Evolutionary conservation across 2,113 vertebrate species (phyloP).

Genomic region (Phaethornis superciliosus): DNA sequence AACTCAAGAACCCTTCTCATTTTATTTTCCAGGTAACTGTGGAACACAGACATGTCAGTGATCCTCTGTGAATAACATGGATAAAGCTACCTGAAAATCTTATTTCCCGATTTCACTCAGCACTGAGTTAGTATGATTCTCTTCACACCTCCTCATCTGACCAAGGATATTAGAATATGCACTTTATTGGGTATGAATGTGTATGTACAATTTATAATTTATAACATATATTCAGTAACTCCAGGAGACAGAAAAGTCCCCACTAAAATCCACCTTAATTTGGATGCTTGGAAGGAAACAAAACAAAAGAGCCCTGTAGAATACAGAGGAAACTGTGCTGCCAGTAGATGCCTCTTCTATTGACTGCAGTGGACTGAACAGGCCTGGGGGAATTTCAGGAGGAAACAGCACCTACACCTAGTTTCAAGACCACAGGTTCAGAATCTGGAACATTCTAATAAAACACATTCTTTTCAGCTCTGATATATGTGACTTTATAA

Average conservation of each 20-base stretch:
- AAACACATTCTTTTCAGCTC: background rate
- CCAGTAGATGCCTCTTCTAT: background rate
- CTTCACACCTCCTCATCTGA: background rate
- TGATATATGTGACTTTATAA: background rate
- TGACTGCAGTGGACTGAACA: background rate
- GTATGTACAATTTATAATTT: background rate
- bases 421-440: background rate
- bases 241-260: background rate
- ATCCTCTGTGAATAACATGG: background rate
- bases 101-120: background rate
- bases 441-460: background rate
- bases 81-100: background rate
- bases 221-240: background rate
- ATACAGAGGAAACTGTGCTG: background rate
- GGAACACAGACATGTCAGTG: background rate
- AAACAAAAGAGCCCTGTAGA: background rate
- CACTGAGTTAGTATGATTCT: background rate
- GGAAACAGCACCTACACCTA: background rate
- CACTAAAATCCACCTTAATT: background rate
- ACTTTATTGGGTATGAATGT: background rate
- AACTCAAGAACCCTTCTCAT: background rate
- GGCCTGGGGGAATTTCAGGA: background rate
- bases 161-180: background rate
- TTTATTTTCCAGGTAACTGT: background rate
- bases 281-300: background rate